Evolutionary conservation across 1,140 invertebrate species (phyloP).

Genomic region (Drosophila kepulauana): DNA sequence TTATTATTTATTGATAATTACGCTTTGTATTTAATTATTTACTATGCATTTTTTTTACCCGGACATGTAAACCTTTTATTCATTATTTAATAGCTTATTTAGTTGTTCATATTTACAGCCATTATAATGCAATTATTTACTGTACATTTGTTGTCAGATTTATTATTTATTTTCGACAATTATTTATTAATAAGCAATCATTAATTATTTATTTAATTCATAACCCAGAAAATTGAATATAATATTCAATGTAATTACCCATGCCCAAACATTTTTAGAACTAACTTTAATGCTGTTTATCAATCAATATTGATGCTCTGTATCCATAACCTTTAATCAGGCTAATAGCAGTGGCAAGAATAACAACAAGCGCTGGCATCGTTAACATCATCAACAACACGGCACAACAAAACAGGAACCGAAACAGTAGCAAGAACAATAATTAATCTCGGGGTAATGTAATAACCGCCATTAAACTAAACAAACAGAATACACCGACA

Average conservation of each 20-base stretch:
- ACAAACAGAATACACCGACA: slow-evolving; percentile 62
- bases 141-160: not conserved
- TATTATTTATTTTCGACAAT: not conserved
- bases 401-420: not conserved
- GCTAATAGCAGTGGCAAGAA: slow-evolving; percentile 60
- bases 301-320: not conserved
- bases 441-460: slow-evolving; percentile 73
- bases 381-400: slow-evolving; percentile 39
- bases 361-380: slow-evolving; percentile 15
- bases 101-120: not conserved
- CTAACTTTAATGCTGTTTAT: slow-evolving; percentile 9
- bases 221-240: not conserved
- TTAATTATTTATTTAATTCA: not conserved
- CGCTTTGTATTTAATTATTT: not conserved
- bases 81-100: not conserved
- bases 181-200: not conserved
- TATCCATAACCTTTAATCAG: slow-evolving; percentile 59
- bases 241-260: not conserved
- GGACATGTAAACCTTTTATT: not conserved
- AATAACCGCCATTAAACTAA: slow-evolving; percentile 80
- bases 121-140: not conserved
- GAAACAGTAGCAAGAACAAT: slow-evolving; percentile 25
- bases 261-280: not conserved
- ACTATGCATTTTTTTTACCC: not conserved
- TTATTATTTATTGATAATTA: no score